Percentiles rank a stretch among this genome's conserved stretches.
phyloP scores from a whole-genome alignment of 2,888 invertebrate species.

The Cenopis cana region DNA sequence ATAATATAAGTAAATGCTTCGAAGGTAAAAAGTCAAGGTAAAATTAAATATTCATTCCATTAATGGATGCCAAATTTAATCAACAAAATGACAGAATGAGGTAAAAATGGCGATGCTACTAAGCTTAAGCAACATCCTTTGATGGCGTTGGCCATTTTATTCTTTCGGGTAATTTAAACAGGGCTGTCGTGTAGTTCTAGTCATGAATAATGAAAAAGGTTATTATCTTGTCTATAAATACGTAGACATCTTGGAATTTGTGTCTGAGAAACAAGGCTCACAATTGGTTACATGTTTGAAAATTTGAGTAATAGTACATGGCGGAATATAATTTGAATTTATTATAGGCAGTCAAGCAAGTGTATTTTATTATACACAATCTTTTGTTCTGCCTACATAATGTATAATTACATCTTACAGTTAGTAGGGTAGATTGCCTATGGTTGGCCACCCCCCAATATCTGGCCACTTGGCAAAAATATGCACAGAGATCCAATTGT shows the following conservation, averaged over 20 bases:
- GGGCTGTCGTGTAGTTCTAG: constrained; percentile 12
- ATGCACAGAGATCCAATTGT: too few species aligned
- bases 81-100: constrained; percentile 1
- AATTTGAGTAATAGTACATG: not conserved
- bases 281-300: not conserved
- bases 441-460: too few species aligned
- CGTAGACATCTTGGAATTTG: not conserved
- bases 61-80: constrained; percentile 11
- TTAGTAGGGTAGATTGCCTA: too few species aligned
- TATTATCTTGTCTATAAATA: constrained; percentile 4
- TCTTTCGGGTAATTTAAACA: constrained; percentile 11
- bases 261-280: not conserved
- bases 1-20: constrained; percentile 47
- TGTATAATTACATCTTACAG: too few species aligned
- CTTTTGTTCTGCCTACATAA: not conserved
- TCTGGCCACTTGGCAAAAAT: too few species aligned
- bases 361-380: constrained; percentile 23
- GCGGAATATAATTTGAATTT: constrained; percentile 31
- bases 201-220: constrained; percentile 35
- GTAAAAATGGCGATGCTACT: constrained; percentile 10
- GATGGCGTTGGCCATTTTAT: not conserved
- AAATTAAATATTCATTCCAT: constrained; percentile 13
- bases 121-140: not conserved
- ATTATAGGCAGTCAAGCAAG: constrained; percentile 13
- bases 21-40: constrained; percentile 46